Conservation (phyloP, 2,113 vertebrate genomes). For the Scalopus aquaticus region DNA sequence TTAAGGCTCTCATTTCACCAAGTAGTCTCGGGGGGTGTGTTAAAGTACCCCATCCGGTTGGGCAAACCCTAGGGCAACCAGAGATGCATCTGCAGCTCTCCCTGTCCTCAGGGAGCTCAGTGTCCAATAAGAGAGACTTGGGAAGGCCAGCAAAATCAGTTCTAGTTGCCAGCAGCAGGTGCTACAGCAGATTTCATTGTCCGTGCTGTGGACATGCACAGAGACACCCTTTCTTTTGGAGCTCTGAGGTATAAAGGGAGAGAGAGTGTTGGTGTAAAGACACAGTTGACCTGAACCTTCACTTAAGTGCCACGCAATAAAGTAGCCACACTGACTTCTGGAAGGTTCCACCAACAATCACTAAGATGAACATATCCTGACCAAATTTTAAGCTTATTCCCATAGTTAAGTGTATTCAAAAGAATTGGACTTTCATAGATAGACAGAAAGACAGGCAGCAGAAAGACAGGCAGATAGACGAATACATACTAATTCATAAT, state of each 20-base stretch:
- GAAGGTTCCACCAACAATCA: background rate
- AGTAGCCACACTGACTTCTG: background rate
- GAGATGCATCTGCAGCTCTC: background rate
- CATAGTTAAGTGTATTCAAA: background rate
- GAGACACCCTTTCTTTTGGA: background rate
- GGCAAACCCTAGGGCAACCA: background rate
- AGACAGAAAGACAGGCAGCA: background rate
- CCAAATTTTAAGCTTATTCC: background rate
- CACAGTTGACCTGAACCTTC: background rate
- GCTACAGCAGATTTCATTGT: rapidly evolving
- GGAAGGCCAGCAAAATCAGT: background rate
- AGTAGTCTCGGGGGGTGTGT: background rate
- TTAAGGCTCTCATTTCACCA: background rate
- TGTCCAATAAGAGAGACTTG: background rate
- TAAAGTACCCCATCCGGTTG: background rate
- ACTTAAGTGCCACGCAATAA: background rate
- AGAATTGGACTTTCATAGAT: background rate
- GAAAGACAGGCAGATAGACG: background rate
- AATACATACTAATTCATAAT: background rate
- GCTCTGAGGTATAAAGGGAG: rapidly evolving
- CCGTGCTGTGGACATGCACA: background rate
- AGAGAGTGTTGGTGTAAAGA: background rate
- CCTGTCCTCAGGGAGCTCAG: background rate
- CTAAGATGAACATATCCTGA: background rate
- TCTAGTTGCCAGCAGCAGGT: rapidly evolving